Percentiles rank a stretch among this genome's conserved stretches.
Evolutionary conservation across 2,113 vertebrate species (phyloP).

Genomic region (Cheilinus undulatus): DNA sequence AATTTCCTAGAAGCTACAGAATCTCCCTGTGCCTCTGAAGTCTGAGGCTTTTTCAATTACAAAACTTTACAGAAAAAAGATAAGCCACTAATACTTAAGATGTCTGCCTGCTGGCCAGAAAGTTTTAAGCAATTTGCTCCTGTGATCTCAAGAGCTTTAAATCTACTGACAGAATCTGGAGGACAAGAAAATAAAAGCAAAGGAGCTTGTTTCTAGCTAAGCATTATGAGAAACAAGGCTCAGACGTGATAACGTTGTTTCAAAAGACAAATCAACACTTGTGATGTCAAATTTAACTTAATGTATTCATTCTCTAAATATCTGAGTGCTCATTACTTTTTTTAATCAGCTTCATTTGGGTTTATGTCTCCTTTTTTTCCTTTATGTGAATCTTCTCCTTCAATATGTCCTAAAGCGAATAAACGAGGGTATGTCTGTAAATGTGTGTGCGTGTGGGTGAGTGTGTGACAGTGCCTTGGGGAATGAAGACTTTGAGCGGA

Average conservation of each 20-base stretch:
- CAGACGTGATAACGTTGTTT: too few species aligned
- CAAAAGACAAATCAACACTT: too few species aligned
- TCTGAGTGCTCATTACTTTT: too few species aligned
- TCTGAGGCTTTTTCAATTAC: conserved; percentile 23
- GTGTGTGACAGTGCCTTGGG: conserved; percentile 35
- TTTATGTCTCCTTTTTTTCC: too few species aligned
- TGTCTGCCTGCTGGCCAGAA: not conserved
- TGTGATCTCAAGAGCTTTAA: not conserved
- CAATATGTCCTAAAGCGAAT: conserved; percentile 11
- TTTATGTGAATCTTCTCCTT: conserved; percentile 2
- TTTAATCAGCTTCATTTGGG: not conserved
- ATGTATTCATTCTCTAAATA: too few species aligned
- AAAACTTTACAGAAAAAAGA: not conserved
- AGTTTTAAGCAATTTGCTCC: not conserved
- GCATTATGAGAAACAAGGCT: too few species aligned
- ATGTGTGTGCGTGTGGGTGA: not conserved
- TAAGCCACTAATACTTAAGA: not conserved
- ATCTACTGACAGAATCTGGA: conserved; percentile 23
- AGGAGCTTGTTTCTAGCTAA: not conserved
- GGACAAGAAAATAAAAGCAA: conserved; percentile 10
- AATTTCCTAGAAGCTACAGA: not conserved
- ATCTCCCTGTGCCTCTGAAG: conserved; percentile 4
- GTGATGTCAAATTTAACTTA: too few species aligned
- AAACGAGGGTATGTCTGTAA: conserved; percentile 8
- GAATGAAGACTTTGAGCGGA: conserved; percentile 48